Percentiles rank a stretch among this genome's conserved stretches.
Evolutionary conservation across 2,797 vertebrate species (phyloP).

Genomic region (Phrynocephalus forsythii): DNA sequence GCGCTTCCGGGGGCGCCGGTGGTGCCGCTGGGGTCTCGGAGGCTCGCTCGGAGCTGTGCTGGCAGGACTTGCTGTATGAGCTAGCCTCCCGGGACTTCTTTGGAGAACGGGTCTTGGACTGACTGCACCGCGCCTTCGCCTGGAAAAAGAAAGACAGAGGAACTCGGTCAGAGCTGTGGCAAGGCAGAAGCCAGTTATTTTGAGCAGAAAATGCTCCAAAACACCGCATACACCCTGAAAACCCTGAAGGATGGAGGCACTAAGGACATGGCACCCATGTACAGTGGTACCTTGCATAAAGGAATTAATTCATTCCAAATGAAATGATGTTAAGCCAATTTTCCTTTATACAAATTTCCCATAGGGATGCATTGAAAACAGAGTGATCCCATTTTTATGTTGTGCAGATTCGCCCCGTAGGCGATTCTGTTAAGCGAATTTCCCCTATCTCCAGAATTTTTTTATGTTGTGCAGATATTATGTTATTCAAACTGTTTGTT

Average conservation of each 20-base stretch:
- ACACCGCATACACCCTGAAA: no score
- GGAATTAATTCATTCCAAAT: no score
- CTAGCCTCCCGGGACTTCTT: conserved; percentile 81
- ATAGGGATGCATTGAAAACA: no score
- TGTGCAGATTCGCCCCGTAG: no score
- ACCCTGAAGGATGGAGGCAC: not conserved
- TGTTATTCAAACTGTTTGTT: no score
- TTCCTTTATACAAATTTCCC: no score
- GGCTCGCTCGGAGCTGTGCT: conserved; percentile 73
- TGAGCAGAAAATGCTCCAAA: not conserved
- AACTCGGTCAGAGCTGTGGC: rapidly evolving
- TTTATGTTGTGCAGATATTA: no score
- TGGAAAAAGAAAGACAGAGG: conserved; percentile 59
- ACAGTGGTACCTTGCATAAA: no score
- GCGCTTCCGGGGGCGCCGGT: conserved; percentile 90
- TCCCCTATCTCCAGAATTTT: no score
- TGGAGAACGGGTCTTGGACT: conserved; percentile 75
- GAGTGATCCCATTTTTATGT: no score
- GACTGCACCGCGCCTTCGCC: conserved; percentile 83
- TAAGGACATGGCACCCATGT: not conserved
- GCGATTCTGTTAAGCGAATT: no score
- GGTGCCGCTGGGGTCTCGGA: conserved; percentile 73
- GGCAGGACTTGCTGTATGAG: conserved; percentile 76
- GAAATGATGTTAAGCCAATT: no score
- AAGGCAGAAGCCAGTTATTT: rapidly evolving